These are phyloP conservation scores for Cardinalis cardinalis DNA, from an alignment of 2,113 vertebrate species.

Conservation along the genomic window DNA sequence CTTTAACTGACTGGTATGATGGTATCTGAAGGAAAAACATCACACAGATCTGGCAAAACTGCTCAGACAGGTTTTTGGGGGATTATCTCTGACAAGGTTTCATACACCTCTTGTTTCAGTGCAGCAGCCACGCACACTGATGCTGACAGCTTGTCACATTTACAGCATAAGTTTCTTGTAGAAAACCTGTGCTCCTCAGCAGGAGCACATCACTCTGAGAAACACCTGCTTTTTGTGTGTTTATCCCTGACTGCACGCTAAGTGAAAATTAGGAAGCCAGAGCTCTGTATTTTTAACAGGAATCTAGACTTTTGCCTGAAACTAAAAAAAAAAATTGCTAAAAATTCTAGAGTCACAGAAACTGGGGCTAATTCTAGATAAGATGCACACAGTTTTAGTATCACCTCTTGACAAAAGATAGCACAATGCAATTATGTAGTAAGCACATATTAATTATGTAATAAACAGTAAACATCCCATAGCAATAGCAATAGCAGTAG, in stretches of 20 bases:
- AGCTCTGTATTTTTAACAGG: neutral
- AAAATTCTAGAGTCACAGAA: neutral
- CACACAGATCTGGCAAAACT: neutral
- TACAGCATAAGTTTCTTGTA: neutral
- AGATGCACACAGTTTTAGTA: neutral
- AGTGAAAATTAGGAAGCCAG: neutral
- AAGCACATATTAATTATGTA: neutral
- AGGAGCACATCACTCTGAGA: fast-evolving
- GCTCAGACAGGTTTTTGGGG: neutral
- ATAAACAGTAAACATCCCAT: neutral
- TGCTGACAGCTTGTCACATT: neutral
- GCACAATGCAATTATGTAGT: neutral
- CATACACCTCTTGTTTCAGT: neutral
- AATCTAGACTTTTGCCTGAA: neutral
- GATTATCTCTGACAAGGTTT: neutral
- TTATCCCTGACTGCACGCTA: neutral
- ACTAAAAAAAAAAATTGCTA: neutral
- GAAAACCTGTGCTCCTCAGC: neutral
- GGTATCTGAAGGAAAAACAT: neutral
- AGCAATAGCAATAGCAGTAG: neutral
- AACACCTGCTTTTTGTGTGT: neutral
- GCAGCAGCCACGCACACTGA: neutral
- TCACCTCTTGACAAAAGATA: neutral
- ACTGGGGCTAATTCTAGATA: neutral
- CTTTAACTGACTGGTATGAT: neutral